Base-by-base conservation (phyloP, 2,113 vertebrate species). In the Eptatretus burgeri region DNA sequence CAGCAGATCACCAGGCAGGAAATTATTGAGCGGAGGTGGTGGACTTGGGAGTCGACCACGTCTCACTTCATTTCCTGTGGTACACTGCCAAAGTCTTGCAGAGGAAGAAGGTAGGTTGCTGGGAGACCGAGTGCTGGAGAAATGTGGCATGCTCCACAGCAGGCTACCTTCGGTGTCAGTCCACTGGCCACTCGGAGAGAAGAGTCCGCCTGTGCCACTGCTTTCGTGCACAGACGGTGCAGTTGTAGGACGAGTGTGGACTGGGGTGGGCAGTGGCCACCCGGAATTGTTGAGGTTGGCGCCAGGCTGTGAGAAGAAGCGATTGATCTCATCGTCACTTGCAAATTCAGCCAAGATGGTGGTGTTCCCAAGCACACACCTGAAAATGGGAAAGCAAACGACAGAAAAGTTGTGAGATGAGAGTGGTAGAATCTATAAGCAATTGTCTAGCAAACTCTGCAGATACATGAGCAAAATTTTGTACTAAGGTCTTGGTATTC, bases 271-370 rank as follows among this genome's bases (percentile, higher is more conserved):
- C 27, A 41, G 27, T 41, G 27, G 27, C 27, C 27, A 41, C 27
- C 27, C 27, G 27, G 27, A 41, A 41, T 41, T 41, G 56, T 9
- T 20, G 11, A 60, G 56, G 56, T 60, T 60, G 56, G 56, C 11
- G n/a, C 56, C 56, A n/a, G 56, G 56, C 56, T 96, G 87, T 68
- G 89, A 86, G 71, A 96, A 76, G 78, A 94, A 96, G 50, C 88
- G 87, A 71, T 85, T 94, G 69, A 98, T 83, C 67, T 98, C 91
- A 64, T 98, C 91, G 70, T 98, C 91, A 1, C 89, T 84, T 2
- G 91, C 91, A 17, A 98, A 96, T 76, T 98, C 91, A 0, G 91
- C 91, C 77, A 98, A 74, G 77, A 98, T 98, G 76, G 91, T 98
- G 72, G 91, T 98, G 80, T 98, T 98, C 69, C 91, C 89, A 70